Base-by-base conservation (phyloP, 2,797 vertebrate species). In the Cynodonichthys magdalenae region DNA sequence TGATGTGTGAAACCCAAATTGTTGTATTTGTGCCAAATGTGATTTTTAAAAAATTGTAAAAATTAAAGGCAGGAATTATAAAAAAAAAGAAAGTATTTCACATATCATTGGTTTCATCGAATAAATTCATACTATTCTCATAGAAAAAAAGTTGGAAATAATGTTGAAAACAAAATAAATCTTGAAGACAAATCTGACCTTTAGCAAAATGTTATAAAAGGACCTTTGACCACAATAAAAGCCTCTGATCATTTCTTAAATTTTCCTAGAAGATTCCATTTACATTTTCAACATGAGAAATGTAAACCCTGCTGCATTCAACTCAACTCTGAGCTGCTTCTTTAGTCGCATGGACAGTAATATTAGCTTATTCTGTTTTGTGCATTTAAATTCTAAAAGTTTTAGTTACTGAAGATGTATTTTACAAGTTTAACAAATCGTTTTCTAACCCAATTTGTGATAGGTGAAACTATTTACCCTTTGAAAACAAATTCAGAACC, bases 391-490 rank as follows among this genome's bases (percentile, higher is more conserved):
- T 31, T 6, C 6, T 31, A 6, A 31, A 31, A 31, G 31, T 7
- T 31, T 31, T 9, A 6, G 31, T 5, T 7, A 31, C 31, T 31
- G 31, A 31, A 31, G 6, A 9, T 31, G 31, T 31, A 12, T 39
- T 12, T 39, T 39, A 11, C 36, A 39, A 39, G 36, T 12, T 39
- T 39, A 39, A 11, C 36, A 39, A 12, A 39, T 39, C 11, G 2
- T 39, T 39, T 39, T 39, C 11, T 14, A 11, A 39, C 11, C 1
- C 36, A 39, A 39, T 39, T 39, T 39, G 36, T 39, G 11, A 39
- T 14, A 39, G 11, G 39, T 55, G 34, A 55, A 42, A 71, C 14
- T 0, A 28, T 70, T 62, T 53, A 48, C 67, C 41, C 70, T 73
- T 60, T 49, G 7, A 62, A n/a, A 51, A 3, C 0, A 18, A 59